Conservation (phyloP, 2,888 invertebrate species). For the Drosophila cyrtoloma region DNA sequence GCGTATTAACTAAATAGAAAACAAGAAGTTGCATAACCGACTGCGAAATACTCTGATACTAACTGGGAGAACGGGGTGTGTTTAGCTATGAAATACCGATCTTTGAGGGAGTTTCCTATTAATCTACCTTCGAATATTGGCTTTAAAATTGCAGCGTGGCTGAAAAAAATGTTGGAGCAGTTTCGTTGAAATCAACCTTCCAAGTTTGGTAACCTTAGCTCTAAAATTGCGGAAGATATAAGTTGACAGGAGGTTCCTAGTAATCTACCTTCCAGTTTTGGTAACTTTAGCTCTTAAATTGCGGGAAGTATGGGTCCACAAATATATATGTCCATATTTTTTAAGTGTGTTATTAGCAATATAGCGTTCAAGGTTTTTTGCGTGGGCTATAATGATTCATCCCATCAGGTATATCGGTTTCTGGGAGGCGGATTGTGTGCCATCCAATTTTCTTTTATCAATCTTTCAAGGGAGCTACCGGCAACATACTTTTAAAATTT, state of each 20-base stretch:
- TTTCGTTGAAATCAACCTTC: background rate
- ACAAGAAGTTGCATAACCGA: too few relatives aligned
- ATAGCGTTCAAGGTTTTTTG: background rate
- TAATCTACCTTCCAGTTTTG: background rate
- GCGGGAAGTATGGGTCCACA: background rate
- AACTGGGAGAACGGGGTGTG: background rate
- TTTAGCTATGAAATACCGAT: background rate
- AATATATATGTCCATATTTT: background rate
- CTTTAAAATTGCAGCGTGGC: background rate
- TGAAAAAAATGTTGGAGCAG: background rate
- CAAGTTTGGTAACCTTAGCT: too few relatives aligned
- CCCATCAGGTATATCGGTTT: background rate
- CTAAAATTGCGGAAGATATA: background rate
- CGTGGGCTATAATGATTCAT: background rate
- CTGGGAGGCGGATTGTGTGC: too few relatives aligned
- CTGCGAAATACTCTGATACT: background rate
- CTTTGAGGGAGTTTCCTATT: background rate
- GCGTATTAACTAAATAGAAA: too few relatives aligned
- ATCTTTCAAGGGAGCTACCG: background rate
- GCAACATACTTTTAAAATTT: too few relatives aligned
- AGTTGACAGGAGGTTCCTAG: background rate
- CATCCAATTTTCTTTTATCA: background rate
- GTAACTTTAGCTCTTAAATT: too few relatives aligned
- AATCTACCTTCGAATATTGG: background rate
- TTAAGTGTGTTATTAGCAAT: too few relatives aligned